Evolutionary conservation across 2,797 vertebrate species (phyloP).

Genomic region (Gobio occitaniae): DNA sequence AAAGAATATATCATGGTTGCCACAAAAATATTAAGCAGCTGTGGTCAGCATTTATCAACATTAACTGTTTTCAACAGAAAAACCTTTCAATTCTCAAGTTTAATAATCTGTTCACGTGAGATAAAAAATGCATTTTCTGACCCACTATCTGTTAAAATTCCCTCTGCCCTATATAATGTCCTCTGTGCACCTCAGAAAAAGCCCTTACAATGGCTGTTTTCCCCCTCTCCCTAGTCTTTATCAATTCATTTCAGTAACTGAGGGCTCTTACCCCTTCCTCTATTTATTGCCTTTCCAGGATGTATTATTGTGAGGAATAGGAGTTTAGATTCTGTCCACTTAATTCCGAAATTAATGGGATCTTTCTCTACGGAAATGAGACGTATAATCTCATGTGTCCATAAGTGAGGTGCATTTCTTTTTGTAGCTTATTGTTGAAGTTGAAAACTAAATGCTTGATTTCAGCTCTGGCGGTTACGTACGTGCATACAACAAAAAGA

Average conservation of each 20-base stretch:
- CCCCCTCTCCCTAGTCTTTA: conserved; percentile 64
- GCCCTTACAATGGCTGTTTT: conserved; percentile 38
- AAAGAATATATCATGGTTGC: not conserved
- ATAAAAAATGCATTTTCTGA: conserved; percentile 23
- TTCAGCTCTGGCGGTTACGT: not conserved
- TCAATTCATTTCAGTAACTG: conserved; percentile 78
- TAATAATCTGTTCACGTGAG: conserved; percentile 27
- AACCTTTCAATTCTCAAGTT: conserved; percentile 38
- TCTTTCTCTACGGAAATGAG: conserved; percentile 74
- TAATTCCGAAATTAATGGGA: conserved; percentile 76
- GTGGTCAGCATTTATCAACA: not conserved
- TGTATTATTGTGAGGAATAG: conserved; percentile 66
- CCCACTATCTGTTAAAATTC: conserved; percentile 48
- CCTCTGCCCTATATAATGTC: conserved; percentile 25
- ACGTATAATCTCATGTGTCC: conserved; percentile 70
- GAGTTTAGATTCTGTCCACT: conserved; percentile 71
- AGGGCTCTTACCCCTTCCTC: conserved; percentile 69
- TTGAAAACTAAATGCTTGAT: conserved; percentile 6
- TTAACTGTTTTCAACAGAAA: conserved; percentile 12
- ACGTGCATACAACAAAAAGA: not conserved
- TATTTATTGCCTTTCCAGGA: conserved; percentile 75
- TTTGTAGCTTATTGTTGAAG: conserved; percentile 3
- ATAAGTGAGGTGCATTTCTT: conserved; percentile 52
- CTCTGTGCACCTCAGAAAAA: conserved; percentile 47
- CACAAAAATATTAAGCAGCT: conserved; percentile 1